Evolutionary conservation across 2,113 vertebrate genomes (phyloP).

Genomic region (Gymnobelideus leadbeateri): DNA sequence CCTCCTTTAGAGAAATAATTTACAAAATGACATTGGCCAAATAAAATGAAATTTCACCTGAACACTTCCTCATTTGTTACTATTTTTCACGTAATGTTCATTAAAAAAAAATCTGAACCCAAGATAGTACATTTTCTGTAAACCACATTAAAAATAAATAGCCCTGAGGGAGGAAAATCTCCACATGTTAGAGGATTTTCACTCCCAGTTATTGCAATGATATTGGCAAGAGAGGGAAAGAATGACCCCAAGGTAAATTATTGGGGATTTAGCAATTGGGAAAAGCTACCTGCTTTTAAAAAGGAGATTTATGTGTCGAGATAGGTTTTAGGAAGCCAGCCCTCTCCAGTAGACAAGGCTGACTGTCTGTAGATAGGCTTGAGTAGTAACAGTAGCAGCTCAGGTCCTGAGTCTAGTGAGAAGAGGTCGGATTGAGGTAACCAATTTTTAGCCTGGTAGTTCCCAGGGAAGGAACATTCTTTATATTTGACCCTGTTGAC

Average conservation of each 20-base stretch:
- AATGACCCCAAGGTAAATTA: background rate
- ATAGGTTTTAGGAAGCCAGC: background rate
- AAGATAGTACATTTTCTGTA: background rate
- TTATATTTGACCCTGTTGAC: conserved; percentile 1
- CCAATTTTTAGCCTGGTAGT: background rate
- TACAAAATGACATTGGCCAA: background rate
- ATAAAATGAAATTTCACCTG: background rate
- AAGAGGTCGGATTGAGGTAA: background rate
- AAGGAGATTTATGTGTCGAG: background rate
- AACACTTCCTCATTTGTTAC: background rate
- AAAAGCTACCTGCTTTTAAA: conserved; percentile 35
- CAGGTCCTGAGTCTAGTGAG: too few species aligned
- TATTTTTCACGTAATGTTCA: background rate
- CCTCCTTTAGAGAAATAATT: background rate
- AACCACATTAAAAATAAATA: background rate
- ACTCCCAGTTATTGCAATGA: background rate
- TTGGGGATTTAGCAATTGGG: background rate
- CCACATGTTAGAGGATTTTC: background rate
- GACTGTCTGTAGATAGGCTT: background rate
- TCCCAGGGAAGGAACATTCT: background rate
- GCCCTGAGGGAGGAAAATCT: background rate
- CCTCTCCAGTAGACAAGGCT: background rate
- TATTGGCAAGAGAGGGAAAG: background rate
- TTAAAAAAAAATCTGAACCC: background rate
- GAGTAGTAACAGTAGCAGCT: background rate